A percentile compares a stretch with the other conserved stretches of the same genome.
These are phyloP conservation scores for Oncopeltus fasciatus DNA, from an alignment of 1,140 invertebrate species.

Conservation along the genomic window DNA sequence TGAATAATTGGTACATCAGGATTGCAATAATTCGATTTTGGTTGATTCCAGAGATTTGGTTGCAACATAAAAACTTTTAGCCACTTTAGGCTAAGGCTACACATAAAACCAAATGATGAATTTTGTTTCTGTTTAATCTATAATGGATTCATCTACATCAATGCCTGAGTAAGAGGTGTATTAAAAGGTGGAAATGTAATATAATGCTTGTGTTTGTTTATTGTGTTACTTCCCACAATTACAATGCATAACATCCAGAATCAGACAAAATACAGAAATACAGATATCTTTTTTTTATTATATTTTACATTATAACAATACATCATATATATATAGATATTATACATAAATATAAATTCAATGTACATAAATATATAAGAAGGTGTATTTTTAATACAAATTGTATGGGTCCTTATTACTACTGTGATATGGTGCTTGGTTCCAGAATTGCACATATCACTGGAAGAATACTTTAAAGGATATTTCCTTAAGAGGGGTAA, in stretches of 20 bases:
- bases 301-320: not conserved
- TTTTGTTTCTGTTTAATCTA: too few relatives aligned
- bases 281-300: not conserved
- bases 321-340: not conserved
- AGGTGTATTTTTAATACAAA: not conserved
- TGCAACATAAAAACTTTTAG: too few relatives aligned
- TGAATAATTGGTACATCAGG: too few relatives aligned
- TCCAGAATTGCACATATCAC: not conserved
- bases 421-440: not conserved
- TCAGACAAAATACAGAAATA: slow-evolving; percentile 2
- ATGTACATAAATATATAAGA: slow-evolving; percentile 9
- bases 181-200: not conserved
- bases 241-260: not conserved
- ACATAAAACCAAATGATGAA: too few relatives aligned
- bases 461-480: too few relatives aligned
- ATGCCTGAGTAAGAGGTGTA: too few relatives aligned
- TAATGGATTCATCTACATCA: too few relatives aligned
- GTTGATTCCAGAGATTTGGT: too few relatives aligned
- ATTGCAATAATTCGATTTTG: too few relatives aligned
- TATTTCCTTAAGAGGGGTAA: too few relatives aligned
- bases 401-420: not conserved
- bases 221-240: slow-evolving; percentile 4
- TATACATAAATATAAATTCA: slow-evolving; percentile 6
- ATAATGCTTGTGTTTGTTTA: slow-evolving; percentile 9
- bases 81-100: too few relatives aligned